Evolutionary conservation across 1,140 invertebrate species (phyloP), one percentile per base, ranked within the genome.

Genomic region (Drosophila kikkawai): DNA sequence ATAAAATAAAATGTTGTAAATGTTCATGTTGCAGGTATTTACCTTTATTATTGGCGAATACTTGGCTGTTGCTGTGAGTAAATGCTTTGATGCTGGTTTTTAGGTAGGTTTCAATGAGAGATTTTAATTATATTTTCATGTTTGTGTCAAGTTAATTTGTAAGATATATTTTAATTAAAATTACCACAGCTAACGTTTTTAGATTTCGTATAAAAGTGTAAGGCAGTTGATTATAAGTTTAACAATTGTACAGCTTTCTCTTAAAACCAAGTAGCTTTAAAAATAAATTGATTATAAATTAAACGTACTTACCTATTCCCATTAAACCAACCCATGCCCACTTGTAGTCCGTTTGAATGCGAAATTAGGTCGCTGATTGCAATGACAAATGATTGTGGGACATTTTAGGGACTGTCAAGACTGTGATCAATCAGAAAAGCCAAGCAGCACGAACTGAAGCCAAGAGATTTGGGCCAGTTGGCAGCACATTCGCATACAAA

Each of bases 401-500:
- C 19, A n/a, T 42, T 44, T 26, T 13, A 4, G n/a, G 22, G 58
- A 22, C 22, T 39, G 42, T 15, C 58, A 37, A 67, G 39, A 9
- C 13, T 11, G 8, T 41, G 39, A 70, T 68, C 48, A 55, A 39
- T 68, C 67, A 68, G 45, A n/a, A 2, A 15, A 34, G 22, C 37
- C 44, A 22, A 1, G 3, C 12, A 15, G 7, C 12, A 53, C 32
- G 32, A 53, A 15, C 17, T 37, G 34, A 22, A 41, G 36, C 37
- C 19, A 51, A 26, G 17, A 17, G 26, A 5, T 39, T 65, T 22
- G 15, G 11, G 15, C 12, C 15, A 8, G 32, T 19, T 8, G 44
- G 17, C 50, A 19, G 13, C 34, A 13, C 63, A 55, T 50, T 48
- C 47, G 37, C 36, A 34, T 34, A 41, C 64, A 58, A 71, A 82